Evolutionary conservation across 2,888 invertebrate species (phyloP).

Genomic region (Helleia helle): DNA sequence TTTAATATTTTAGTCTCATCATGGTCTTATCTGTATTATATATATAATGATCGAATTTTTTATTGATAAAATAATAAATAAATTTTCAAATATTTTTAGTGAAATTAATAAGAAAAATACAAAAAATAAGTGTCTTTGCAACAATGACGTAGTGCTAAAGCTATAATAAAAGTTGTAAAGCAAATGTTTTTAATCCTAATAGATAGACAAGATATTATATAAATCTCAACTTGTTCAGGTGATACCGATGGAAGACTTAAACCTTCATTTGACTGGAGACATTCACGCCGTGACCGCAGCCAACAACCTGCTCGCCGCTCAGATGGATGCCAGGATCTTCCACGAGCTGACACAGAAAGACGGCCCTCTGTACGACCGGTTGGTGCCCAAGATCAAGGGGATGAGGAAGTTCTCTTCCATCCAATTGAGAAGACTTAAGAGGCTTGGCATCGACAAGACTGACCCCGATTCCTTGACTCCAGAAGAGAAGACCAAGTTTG

Average conservation of each 20-base stretch:
- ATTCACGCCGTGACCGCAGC: slow-evolving; percentile 99
- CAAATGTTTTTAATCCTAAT: no score
- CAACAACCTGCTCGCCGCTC: slow-evolving; percentile 97
- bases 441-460: slow-evolving; percentile 87
- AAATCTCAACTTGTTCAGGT: slow-evolving; percentile 76
- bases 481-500: slow-evolving; percentile 86
- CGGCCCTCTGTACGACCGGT: slow-evolving; percentile 85
- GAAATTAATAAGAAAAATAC: no score
- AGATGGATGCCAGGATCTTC: slow-evolving; percentile 96
- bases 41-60: no score
- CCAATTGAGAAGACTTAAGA: slow-evolving; percentile 82
- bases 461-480: slow-evolving; percentile 86
- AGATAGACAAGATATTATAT: no score
- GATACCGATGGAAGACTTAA: slow-evolving; percentile 99
- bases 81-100: no score
- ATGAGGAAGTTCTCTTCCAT: slow-evolving; percentile 89
- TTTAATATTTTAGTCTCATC: no score
- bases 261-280: slow-evolving; percentile 97
- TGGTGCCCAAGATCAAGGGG: slow-evolving; percentile 90
- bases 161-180: no score
- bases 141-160: no score
- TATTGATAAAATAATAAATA: no score
- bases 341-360: slow-evolving; percentile 96
- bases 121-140: no score
- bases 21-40: no score